Evolutionary conservation across 2,797 vertebrate species (phyloP).

Genomic region (Taenioides sp.): DNA sequence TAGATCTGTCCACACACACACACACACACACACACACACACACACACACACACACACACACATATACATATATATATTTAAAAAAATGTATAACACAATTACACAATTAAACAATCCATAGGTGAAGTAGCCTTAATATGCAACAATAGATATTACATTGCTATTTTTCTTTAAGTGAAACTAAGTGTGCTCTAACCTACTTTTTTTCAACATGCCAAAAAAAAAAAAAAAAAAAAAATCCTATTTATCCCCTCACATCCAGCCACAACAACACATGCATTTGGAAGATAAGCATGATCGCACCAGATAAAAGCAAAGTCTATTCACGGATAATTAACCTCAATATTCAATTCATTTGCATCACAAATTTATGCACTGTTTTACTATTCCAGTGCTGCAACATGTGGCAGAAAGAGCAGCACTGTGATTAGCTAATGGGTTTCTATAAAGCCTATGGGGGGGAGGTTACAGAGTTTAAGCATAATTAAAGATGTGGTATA

Average conservation of each 20-base stretch:
- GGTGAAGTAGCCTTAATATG: too few relatives aligned
- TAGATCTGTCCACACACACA: too few relatives aligned
- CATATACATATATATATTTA: too few relatives aligned
- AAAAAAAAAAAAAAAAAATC: neutral
- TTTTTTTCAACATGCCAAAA: neutral
- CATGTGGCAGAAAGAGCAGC: neutral
- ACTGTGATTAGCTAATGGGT: neutral
- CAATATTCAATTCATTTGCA: slow-evolving; percentile 7
- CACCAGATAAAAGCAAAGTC: slow-evolving; percentile 8
- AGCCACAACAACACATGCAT: neutral
- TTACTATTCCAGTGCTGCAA: slow-evolving; percentile 1
- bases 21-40: too few relatives aligned
- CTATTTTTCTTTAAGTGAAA: neutral
- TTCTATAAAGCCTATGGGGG: neutral
- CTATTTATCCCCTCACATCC: neutral
- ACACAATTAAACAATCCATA: too few relatives aligned
- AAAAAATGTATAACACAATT: too few relatives aligned
- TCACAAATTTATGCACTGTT: neutral
- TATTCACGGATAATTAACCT: slow-evolving; percentile 13
- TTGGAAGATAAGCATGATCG: slow-evolving; percentile 8
- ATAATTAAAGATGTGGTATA: neutral
- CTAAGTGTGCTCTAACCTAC: neutral
- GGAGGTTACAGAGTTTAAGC: neutral
- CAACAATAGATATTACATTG: too few relatives aligned
- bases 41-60: too few relatives aligned